Evolutionary conservation across 92 coral and sea anemone species (phyloP), one percentile per base, ranked within the genome.

Genomic region (Siderastrea siderea): DNA sequence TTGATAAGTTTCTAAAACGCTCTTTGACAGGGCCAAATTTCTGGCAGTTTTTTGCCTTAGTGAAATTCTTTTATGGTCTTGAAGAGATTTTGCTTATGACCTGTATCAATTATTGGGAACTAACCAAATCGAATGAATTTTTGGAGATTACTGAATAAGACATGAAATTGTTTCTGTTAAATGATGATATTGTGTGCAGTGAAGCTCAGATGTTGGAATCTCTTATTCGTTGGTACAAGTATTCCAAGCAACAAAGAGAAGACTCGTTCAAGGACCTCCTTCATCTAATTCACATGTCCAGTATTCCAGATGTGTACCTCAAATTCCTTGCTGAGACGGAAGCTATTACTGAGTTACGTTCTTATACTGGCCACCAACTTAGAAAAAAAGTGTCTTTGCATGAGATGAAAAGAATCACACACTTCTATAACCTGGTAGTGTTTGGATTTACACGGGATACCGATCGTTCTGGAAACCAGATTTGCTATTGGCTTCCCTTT

Each of bases 401-500:
- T 15, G 71, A 58, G 6, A 83, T 90, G 60, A 61, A 47, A 11
- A 90, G 81, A 75, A 58, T 81, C 10, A 71, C 87, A 38, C 71
- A 74, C 62, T 84, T 80, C 88, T 81, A 90, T 84, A 90, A 90
- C 47, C 74, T 90, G 38, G 93, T 84, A 50, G 51, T 90, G 14
- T 86, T 90, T 86, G 93, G 46, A 71, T 73, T 73, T 84, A 84
- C 77, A 82, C 38, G 38, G 38, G 38, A 26, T 26, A 0, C 38
- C 38, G 38, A 26, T 26, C 38, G 38, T 26, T 26, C 38, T 78
- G 47, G 68, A 82, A 84, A 84, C 11, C 38, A 26, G 38, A 73
- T 84, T 50, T 90, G 93, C 62, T 90, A 81, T 38, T 90, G 93
- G 93, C 82, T 90, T 58, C 93, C 93, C 7, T 90, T 90, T 68